These are phyloP conservation scores for Epirrita christyi DNA, from an alignment of 2,888 invertebrate genomes.

Conservation along the genomic window DNA sequence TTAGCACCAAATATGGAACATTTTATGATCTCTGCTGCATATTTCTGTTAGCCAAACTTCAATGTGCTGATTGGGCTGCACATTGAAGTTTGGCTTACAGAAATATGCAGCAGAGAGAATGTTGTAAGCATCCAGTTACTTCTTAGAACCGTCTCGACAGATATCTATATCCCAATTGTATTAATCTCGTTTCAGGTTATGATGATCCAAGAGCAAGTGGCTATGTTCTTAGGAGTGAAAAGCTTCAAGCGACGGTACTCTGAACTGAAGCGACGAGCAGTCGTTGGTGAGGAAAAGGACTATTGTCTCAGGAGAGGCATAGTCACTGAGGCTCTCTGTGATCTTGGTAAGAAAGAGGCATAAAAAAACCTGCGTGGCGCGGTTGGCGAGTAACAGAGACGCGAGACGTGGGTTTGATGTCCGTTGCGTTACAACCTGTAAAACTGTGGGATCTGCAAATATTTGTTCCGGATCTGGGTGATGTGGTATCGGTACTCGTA, in stretches of 20 bases:
- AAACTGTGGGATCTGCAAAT: too few relatives aligned
- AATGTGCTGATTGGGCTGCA: neutral
- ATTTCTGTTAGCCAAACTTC: neutral
- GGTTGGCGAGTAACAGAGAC: too few relatives aligned
- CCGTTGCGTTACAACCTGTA: too few relatives aligned
- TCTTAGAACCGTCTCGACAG: too few relatives aligned
- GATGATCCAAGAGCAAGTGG: constrained; percentile 98
- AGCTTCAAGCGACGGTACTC: constrained; percentile 98
- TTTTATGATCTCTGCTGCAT: neutral
- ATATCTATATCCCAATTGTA: neutral
- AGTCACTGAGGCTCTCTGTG: constrained; percentile 96
- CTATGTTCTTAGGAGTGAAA: constrained; percentile 96
- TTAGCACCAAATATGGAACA: constrained; percentile 39
- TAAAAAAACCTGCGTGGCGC: neutral
- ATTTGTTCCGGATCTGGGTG: too few relatives aligned
- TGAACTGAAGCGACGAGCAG: constrained; percentile 92
- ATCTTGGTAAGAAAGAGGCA: constrained; percentile 78
- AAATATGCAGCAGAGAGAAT: too few relatives aligned
- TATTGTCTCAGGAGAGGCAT: constrained; percentile 92
- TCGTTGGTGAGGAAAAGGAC: constrained; percentile 94
- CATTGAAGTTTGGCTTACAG: too few relatives aligned
- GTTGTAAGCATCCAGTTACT: too few relatives aligned
- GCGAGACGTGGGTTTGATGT: neutral
- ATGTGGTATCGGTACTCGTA: too few relatives aligned
- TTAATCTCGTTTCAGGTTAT: constrained; percentile 87